Base-by-base conservation (phyloP, 2,888 invertebrate species). In the Papilio gigon region DNA sequence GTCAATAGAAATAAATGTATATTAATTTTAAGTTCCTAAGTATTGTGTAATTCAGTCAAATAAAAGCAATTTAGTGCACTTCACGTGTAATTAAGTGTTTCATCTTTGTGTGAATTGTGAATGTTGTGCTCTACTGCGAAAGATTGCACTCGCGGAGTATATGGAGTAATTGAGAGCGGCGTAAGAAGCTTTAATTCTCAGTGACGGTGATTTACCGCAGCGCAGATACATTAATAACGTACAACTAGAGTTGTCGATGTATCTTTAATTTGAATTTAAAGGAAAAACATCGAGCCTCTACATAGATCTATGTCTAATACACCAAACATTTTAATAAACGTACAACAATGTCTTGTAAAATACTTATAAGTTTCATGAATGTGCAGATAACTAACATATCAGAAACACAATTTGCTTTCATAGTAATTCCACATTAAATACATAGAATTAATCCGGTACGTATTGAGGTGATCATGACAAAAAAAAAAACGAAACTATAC, bases 51-150 rank as follows among this genome's bases (percentile, higher is more conserved):
- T 35, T 2, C 37, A 60, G 12, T 62, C 56, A 30, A 47, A 70
- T 73, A 72, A 56, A 61, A 56, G 12, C 64, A 72, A 67, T 71
- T 61, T 30, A 56, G 59, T 58, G 47, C 65, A 68, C 65, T 42
- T 42, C 69, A 63, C 69, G 69, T 71, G 70, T 72, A 77, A 78
- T 79, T 78, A 80, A 75, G 75, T 76, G 74, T 75, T 75, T 75
- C 78, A 76, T 79, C 77, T 73, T 73, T 67, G 71, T 76, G 76
- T 78, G 78, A 76, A 77, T 77, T 75, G 76, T 78, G 78, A 76
- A 77, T 77, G 74, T 80, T 78, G 78, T 79, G 76, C 71, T 75
- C 74, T 76, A 75, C 76, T 76, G 72, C 72, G 79, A 82, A 79
- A 80, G 73, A 76, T 78, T 78, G 78, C 77, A 76, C 74, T 71